Percentiles rank a stretch among this genome's conserved stretches.
These are phyloP conservation scores for Pogonophryne albipinna DNA, from an alignment of 2,797 vertebrate species.

Conservation along the genomic window DNA sequence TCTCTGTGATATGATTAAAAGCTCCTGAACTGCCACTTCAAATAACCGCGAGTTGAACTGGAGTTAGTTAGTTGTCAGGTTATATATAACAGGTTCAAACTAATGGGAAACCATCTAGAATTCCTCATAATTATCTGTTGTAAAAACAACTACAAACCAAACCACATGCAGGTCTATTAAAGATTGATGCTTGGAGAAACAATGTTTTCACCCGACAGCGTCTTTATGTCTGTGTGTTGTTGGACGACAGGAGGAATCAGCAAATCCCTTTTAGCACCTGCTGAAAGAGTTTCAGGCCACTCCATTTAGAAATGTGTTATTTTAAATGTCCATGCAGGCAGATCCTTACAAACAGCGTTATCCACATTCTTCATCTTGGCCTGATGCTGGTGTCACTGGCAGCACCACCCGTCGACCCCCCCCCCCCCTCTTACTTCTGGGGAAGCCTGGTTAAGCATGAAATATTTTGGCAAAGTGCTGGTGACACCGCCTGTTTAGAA, in stretches of 20 bases:
- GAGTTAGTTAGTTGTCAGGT: not conserved
- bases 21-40: not conserved
- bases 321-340: conserved; percentile 57
- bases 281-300: conserved; percentile 37
- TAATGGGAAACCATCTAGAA: not conserved
- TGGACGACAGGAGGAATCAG: conserved; percentile 20
- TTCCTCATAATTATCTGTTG: conserved; percentile 1
- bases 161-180: conserved; percentile 20
- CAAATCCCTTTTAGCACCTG: conserved; percentile 40
- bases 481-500: conserved; percentile 39
- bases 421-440: conserved; percentile 3
- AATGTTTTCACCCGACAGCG: conserved; percentile 19
- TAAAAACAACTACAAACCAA: not conserved
- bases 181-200: not conserved
- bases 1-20: not conserved
- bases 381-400: conserved; percentile 55
- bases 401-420: not conserved
- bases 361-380: conserved; percentile 74
- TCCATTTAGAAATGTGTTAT: conserved; percentile 49
- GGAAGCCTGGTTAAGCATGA: conserved; percentile 57
- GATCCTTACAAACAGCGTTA: conserved; percentile 61
- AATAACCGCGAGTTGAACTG: not conserved
- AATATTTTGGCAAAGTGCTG: conserved; percentile 48
- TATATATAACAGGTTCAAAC: not conserved
- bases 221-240: conserved; percentile 23